These are phyloP conservation scores for Menidia beryllina DNA, from an alignment of 2,113 vertebrate species.

Conservation along the genomic window DNA sequence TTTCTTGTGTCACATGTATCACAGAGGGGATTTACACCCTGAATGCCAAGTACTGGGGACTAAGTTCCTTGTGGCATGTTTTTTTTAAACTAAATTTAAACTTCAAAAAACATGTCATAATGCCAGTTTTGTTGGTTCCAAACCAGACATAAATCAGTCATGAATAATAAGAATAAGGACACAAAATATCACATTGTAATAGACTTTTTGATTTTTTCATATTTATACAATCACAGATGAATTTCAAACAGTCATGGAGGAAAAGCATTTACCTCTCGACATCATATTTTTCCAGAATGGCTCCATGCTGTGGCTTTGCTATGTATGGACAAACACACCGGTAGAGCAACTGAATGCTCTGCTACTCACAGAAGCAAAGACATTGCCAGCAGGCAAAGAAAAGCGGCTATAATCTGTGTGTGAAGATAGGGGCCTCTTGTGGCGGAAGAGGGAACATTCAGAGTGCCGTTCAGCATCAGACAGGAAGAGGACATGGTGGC, in stretches of 20 bases:
- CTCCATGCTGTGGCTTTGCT: slow-evolving; percentile 14
- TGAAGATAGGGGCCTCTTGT: slow-evolving; percentile 32
- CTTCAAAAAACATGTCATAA: slow-evolving; percentile 52
- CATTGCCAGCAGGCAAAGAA: slow-evolving; percentile 56
- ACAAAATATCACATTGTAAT: slow-evolving; percentile 15
- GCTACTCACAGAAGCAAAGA: slow-evolving; percentile 38
- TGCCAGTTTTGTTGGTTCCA: slow-evolving; percentile 25
- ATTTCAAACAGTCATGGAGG: slow-evolving; percentile 24
- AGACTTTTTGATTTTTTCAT: slow-evolving; percentile 20
- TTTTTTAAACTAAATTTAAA: neutral
- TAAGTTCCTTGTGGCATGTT: neutral
- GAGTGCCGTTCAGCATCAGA: slow-evolving; percentile 79
- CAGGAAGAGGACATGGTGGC: slow-evolving; percentile 82
- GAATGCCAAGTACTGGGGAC: slow-evolving; percentile 14
- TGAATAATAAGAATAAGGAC: slow-evolving; percentile 4
- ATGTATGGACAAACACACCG: slow-evolving; percentile 5
- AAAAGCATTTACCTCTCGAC: slow-evolving; percentile 11
- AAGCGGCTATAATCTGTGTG: slow-evolving; percentile 31
- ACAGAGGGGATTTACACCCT: neutral
- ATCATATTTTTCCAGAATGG: slow-evolving; percentile 8
- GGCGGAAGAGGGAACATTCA: slow-evolving; percentile 71
- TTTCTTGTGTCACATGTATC: neutral
- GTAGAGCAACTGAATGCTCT: neutral
- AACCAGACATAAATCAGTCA: slow-evolving; percentile 16
- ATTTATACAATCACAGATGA: slow-evolving; percentile 20